Conservation (phyloP, 2,113 vertebrate genomes). For the Halichoerus grypus region DNA sequence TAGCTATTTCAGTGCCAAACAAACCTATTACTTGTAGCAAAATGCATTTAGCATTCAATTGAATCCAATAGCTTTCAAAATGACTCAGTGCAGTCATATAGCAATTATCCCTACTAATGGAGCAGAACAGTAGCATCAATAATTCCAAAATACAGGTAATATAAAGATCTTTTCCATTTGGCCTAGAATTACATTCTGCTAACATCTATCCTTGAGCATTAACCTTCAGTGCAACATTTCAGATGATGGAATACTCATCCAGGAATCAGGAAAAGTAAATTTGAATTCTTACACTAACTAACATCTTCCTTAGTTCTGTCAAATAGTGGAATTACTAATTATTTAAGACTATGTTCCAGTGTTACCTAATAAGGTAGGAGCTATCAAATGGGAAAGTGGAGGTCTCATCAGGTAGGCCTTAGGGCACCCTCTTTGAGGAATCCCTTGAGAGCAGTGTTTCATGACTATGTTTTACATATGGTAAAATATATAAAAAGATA, state of each 20-base stretch:
- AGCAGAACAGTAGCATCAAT: constrained; percentile 40
- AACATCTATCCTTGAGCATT: neutral
- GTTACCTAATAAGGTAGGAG: neutral
- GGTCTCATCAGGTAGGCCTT: neutral
- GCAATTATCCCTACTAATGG: constrained; percentile 66
- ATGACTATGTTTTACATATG: neutral
- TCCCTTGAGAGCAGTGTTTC: neutral
- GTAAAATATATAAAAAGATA: neutral
- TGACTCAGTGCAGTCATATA: neutral
- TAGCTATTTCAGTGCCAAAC: constrained; percentile 48
- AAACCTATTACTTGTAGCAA: constrained; percentile 57
- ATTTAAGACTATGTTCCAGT: neutral
- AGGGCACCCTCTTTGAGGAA: neutral
- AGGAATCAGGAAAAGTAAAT: neutral
- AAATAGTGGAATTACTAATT: neutral
- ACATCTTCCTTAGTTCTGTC: neutral
- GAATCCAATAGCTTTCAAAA: constrained; percentile 60
- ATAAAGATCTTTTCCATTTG: constrained; percentile 41
- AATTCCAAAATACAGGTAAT: constrained; percentile 49
- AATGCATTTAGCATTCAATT: constrained; percentile 55
- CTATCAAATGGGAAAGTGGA: neutral
- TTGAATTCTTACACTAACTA: neutral
- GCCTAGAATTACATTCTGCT: neutral
- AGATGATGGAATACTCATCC: neutral
- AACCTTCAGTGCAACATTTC: constrained; percentile 27